Evolutionary conservation across 1,140 invertebrate species (phyloP).

Genomic region (Kradibia gibbosae): DNA sequence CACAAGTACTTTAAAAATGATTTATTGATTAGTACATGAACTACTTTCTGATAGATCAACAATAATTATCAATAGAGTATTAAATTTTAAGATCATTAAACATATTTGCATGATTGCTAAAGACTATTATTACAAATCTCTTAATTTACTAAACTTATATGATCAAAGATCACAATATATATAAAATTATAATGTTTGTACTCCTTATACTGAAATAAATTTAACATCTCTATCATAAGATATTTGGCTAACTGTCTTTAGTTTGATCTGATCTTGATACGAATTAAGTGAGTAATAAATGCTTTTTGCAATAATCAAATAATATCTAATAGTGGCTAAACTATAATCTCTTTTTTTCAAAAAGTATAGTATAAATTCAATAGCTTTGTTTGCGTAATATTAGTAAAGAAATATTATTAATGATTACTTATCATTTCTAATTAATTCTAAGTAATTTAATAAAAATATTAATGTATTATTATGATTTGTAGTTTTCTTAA

Average conservation of each 20-base stretch:
- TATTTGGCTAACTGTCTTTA: constrained; percentile 42
- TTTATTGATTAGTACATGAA: constrained; percentile 49
- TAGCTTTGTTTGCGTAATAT: no score
- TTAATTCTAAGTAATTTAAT: no score
- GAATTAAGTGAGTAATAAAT: constrained; percentile 21
- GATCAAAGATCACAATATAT: constrained; percentile 23
- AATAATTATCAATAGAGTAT: constrained; percentile 32
- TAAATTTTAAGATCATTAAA: constrained; percentile 33
- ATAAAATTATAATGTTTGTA: no score
- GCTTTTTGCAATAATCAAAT: constrained; percentile 23
- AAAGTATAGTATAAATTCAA: no score
- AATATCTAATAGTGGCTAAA: no score
- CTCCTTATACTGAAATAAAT: no score
- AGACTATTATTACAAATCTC: constrained; percentile 28
- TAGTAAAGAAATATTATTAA: no score
- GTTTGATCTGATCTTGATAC: constrained; percentile 20
- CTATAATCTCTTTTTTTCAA: no score
- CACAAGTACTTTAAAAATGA: constrained; percentile 38
- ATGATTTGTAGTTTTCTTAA: no score
- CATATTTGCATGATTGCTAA: constrained; percentile 13
- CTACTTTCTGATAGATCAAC: constrained; percentile 29
- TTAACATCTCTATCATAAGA: constrained; percentile 43
- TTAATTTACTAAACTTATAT: constrained; percentile 2
- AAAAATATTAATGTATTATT: no score
- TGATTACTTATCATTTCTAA: no score